Conservation (phyloP, 2,888 invertebrate genomes). For the Griposia aprilina region DNA sequence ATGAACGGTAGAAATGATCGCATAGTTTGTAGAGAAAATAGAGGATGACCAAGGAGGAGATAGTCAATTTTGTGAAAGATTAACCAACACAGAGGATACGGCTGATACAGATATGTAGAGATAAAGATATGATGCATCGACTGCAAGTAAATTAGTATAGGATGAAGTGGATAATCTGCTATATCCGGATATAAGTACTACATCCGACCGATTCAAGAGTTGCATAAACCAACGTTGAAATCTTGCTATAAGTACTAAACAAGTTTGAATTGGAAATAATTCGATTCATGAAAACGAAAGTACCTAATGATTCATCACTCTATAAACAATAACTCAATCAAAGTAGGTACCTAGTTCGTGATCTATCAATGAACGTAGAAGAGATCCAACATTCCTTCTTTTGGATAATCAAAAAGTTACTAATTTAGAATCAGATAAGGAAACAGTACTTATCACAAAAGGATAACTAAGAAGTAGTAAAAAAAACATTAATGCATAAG, state of each 20-base stretch:
- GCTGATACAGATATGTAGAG: not conserved
- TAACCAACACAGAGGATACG: not conserved
- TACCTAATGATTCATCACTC: conserved; percentile 34
- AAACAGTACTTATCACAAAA: not conserved
- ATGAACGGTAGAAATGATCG: no score
- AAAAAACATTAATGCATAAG: not conserved
- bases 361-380: conserved; percentile 17
- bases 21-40: not conserved
- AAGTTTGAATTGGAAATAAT: conserved; percentile 45
- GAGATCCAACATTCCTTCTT: not conserved
- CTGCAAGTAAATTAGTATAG: not conserved
- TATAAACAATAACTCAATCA: conserved; percentile 28
- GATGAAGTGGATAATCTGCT: conserved; percentile 7
- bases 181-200: not conserved
- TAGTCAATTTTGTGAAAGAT: not conserved
- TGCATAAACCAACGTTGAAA: conserved; percentile 3
- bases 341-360: not conserved
- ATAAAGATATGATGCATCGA: not conserved
- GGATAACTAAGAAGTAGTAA: not conserved
- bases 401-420: not conserved
- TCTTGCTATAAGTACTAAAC: not conserved
- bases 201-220: not conserved
- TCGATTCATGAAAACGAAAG: conserved; percentile 49
- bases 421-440: not conserved
- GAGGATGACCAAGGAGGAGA: not conserved